Conservation (phyloP, 1,140 invertebrate genomes). For the Heliconius hewitsoni region DNA sequence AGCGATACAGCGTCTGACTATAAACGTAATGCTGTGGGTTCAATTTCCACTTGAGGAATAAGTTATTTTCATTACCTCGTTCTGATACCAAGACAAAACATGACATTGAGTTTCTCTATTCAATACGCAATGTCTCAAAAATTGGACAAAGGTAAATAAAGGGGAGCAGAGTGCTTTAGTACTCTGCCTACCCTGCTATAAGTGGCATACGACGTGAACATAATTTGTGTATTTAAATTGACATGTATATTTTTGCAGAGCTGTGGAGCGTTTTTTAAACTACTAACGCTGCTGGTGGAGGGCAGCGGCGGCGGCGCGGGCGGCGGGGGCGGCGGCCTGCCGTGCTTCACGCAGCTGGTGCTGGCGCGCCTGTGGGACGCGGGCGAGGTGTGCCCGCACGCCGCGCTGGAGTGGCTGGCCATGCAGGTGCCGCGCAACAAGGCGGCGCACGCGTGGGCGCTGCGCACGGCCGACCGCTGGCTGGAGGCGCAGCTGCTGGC, state of each 20-base stretch:
- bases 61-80: too few species aligned
- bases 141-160: too few species aligned
- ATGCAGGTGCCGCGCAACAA: conserved; percentile 93
- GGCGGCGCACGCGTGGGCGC: conserved; percentile 92
- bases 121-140: too few species aligned
- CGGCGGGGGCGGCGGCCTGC: conserved; percentile 88
- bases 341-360: conserved; percentile 94
- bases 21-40: too few species aligned
- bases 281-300: conserved; percentile 90
- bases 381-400: conserved; percentile 93
- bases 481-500: conserved; percentile 94
- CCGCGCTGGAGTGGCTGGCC: conserved; percentile 95
- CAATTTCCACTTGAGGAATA: too few species aligned
- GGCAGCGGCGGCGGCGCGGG: conserved; percentile 83
- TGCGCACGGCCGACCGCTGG: conserved; percentile 93
- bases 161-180: too few species aligned
- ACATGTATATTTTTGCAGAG: conserved; percentile 70
- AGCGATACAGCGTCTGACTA: too few species aligned
- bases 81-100: too few species aligned
- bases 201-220: neutral
- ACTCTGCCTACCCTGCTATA: too few species aligned
- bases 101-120: too few species aligned
- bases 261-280: conserved; percentile 95
- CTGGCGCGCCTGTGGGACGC: conserved; percentile 94
- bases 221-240: neutral